Base-by-base conservation (phyloP, 2,113 vertebrate genomes). In the Pungitius pungitius region DNA sequence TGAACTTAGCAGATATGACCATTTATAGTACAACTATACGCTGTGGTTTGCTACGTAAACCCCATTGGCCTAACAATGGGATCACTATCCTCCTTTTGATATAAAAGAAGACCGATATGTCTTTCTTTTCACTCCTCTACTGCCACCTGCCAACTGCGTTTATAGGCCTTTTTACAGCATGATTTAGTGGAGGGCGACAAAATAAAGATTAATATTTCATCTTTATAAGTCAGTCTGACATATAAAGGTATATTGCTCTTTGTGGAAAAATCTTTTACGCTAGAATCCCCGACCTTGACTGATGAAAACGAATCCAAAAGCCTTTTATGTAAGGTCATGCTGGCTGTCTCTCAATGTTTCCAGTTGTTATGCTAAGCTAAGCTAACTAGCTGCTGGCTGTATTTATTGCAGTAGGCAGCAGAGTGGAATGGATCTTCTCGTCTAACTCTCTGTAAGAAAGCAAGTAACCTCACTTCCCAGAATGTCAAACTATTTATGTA, bases 1-100 rank as follows among this genome's bases (percentile, higher is more conserved):
- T 86, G 82, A 67, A 55, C 74, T 77, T 76, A 69, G 80, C 80
- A 78, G 90, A 91, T 85, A 87, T 77, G 69, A 84, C 35, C 78
- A 69, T 64, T 87, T 73, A 82, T 81, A 55, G 77, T 67, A 33
- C 75, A 68, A 70, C 82, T 80, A 43, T 79, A 73, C 13, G 55
- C 79, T 72, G 55, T 51, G 73, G 70, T 84, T 77, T 90, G 68
- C 67, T n/a, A 82, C 81, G 89, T 90, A 86, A 90, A 90, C 84
- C 82, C 84, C 81, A 81, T 51, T 64, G 70, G 77, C 67, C 87
- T 85, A 83, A 87, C 79, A 85, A 87, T 69, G 73, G 75, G 74
- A 82, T 72, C 72, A 73, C 70, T 87, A 66, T 82, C 83, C 80
- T 85, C 80, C 69, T 81, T 73, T 78, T 57, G 78, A 77, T 81